Evolutionary conservation across 2,113 vertebrate species (phyloP).

Genomic region (Numenius arquata): DNA sequence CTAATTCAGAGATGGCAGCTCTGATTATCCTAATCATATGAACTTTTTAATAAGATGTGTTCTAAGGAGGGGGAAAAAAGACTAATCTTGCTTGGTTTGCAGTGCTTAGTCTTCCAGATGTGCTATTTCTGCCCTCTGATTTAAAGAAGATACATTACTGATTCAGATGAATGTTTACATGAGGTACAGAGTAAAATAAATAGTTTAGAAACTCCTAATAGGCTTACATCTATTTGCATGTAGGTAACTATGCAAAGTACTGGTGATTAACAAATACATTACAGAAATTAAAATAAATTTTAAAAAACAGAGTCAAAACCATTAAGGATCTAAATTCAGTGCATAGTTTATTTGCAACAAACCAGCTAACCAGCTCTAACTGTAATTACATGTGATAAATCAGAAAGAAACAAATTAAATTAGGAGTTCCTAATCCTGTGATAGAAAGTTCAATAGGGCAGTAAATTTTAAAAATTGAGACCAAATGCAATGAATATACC

Average conservation of each 20-base stretch:
- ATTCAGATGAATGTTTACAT: background rate
- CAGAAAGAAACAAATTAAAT: background rate
- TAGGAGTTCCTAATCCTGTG: background rate
- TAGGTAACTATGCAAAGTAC: background rate
- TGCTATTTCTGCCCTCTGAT: background rate
- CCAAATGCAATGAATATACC: background rate
- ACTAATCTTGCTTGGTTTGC: background rate
- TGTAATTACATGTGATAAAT: background rate
- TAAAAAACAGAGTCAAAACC: background rate
- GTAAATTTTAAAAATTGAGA: background rate
- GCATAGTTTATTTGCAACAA: slow-evolving; percentile 41
- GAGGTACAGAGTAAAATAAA: background rate
- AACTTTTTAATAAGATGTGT: background rate
- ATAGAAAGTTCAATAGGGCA: background rate
- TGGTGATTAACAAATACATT: background rate
- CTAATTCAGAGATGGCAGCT: background rate
- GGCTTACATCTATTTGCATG: background rate
- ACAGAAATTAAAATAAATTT: background rate
- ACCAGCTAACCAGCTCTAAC: background rate
- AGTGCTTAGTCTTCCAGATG: background rate
- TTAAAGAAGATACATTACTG: background rate
- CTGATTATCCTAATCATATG: background rate
- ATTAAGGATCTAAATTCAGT: background rate
- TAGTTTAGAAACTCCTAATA: background rate
- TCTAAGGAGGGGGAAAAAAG: background rate